These are phyloP conservation scores for Virgularia gustaviana DNA, from an alignment of 92 coral and sea anemone genomes.

Conservation along the genomic window DNA sequence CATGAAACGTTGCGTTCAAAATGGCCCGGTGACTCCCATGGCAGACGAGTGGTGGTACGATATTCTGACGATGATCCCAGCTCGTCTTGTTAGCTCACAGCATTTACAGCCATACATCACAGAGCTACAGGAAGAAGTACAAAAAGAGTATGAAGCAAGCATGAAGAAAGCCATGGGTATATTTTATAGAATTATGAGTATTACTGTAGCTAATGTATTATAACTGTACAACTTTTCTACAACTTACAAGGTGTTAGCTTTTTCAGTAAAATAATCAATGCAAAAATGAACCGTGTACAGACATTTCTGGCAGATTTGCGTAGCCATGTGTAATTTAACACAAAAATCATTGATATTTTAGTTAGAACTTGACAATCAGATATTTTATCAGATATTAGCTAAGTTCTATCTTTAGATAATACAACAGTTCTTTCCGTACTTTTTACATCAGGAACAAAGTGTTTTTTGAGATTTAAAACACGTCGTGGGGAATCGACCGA, in stretches of 20 bases:
- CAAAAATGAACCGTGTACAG: no score
- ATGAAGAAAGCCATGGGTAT: slow-evolving; percentile 97
- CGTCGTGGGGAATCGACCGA: no score
- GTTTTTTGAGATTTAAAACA: no score
- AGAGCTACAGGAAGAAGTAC: slow-evolving; percentile 78
- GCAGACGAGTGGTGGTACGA: slow-evolving; percentile 95
- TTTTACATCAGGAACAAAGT: no score
- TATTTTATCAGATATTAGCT: no score
- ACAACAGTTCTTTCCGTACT: no score
- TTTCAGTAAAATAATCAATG: neutral
- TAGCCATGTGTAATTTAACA: neutral
- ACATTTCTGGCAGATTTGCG: neutral
- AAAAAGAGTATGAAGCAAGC: slow-evolving; percentile 91
- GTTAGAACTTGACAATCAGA: no score
- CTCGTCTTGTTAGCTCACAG: slow-evolving; percentile 79
- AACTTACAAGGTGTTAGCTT: no score
- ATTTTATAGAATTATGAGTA: neutral
- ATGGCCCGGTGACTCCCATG: slow-evolving; percentile 99
- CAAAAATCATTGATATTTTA: no score
- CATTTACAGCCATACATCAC: slow-evolving; percentile 75
- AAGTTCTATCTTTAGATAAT: no score
- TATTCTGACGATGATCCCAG: slow-evolving; percentile 89
- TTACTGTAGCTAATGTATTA: neutral
- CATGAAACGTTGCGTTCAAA: slow-evolving; percentile 93
- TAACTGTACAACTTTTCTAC: neutral